phyloP scores from a whole-genome alignment of 2,888 invertebrate genomes.

The Pseudeuparius sepicola region DNA sequence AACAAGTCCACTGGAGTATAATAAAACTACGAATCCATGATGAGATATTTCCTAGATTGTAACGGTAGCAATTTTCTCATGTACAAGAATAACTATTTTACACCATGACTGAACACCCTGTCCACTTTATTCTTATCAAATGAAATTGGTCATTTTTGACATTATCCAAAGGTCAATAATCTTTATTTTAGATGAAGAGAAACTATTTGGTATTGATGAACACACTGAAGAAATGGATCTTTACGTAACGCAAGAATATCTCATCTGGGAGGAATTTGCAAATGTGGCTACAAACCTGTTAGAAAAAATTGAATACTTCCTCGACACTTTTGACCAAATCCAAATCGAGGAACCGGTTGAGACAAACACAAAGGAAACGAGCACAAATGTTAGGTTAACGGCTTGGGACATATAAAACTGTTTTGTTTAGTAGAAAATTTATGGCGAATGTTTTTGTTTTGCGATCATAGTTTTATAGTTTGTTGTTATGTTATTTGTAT shows the following conservation, averaged over 20 bases:
- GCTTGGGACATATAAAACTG: constrained; percentile 33
- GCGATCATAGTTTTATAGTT: no score
- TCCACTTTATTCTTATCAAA: constrained; percentile 7
- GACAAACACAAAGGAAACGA: constrained; percentile 28
- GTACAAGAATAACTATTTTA: no score
- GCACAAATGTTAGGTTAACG: constrained; percentile 36
- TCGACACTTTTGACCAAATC: constrained; percentile 36
- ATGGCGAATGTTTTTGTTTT: constrained; percentile 3
- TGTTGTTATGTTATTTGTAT: no score
- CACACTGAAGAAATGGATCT: constrained; percentile 35
- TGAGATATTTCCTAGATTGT: no score
- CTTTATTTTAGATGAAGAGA: constrained; percentile 45
- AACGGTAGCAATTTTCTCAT: no score
- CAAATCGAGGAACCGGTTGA: constrained; percentile 26
- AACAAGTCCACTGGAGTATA: no score
- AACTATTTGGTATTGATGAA: constrained; percentile 42
- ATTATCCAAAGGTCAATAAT: constrained; percentile 7
- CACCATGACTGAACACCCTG: no score
- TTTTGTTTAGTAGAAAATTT: constrained; percentile 9
- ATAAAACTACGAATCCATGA: no score
- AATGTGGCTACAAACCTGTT: constrained; percentile 63
- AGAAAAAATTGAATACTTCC: constrained; percentile 48
- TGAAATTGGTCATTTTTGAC: constrained; percentile 5
- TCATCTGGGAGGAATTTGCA: constrained; percentile 65
- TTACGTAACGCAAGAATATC: constrained; percentile 36